Conservation (phyloP, 2,888 invertebrate genomes). For the Alitta virens region DNA sequence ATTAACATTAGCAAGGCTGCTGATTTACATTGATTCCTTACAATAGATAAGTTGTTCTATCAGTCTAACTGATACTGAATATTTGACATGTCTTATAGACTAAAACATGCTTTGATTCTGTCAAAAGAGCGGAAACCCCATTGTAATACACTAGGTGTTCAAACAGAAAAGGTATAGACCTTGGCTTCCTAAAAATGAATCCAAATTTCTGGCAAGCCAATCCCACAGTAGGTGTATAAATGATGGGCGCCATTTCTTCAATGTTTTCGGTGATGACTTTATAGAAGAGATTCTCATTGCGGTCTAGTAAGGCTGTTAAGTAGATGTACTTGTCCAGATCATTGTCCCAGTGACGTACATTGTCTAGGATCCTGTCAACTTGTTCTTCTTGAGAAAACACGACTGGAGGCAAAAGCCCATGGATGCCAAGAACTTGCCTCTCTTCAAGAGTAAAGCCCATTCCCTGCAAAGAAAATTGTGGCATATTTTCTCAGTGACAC, state of each 20-base stretch:
- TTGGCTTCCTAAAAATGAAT: conserved; percentile 82
- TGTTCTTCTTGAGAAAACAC: conserved; percentile 68
- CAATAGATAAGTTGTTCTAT: too few relatives aligned
- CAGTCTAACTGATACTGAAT: too few relatives aligned
- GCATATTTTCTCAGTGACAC: too few relatives aligned
- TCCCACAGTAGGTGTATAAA: conserved; percentile 99
- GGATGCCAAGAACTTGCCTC: conserved; percentile 88
- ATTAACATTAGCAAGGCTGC: too few relatives aligned
- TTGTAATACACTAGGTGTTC: too few relatives aligned
- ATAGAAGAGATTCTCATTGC: conserved; percentile 95
- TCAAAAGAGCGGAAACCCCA: too few relatives aligned
- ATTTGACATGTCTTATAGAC: too few relatives aligned
- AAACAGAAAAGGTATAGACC: too few relatives aligned
- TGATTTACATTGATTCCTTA: too few relatives aligned
- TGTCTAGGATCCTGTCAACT: conserved; percentile 68
- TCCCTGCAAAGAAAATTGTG: conserved; percentile 71
- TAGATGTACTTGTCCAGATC: conserved; percentile 59
- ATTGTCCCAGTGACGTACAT: conserved; percentile 65
- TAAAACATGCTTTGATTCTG: too few relatives aligned
- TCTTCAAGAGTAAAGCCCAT: conserved; percentile 91
- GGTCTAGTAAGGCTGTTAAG: conserved; percentile 64
- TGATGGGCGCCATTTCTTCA: conserved; percentile 90
- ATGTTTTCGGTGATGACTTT: conserved; percentile 77
- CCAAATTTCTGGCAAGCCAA: conserved; percentile 97
- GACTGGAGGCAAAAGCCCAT: conserved; percentile 87